phyloP scores from a whole-genome alignment of 2,888 invertebrate species.

The Papilio gigon region DNA sequence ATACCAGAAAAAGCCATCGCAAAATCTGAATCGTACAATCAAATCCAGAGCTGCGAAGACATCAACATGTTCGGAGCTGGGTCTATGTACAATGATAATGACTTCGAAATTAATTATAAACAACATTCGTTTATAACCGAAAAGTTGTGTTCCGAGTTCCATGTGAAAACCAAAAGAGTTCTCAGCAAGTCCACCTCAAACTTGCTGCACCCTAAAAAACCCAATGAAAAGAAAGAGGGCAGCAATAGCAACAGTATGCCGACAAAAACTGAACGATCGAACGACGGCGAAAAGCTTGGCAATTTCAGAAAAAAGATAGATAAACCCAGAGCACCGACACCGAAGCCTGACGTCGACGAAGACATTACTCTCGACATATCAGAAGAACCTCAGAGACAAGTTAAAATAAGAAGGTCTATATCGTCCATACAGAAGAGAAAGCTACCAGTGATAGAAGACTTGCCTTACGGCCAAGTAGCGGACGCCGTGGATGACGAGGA shows the following conservation, averaged over 20 bases:
- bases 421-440: constrained; percentile 81
- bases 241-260: constrained; percentile 80
- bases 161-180: constrained; percentile 86
- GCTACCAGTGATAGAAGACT: constrained; percentile 83
- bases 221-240: constrained; percentile 76
- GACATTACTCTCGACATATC: constrained; percentile 71
- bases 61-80: constrained; percentile 81
- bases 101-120: constrained; percentile 79
- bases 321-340: constrained; percentile 77
- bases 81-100: constrained; percentile 82
- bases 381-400: constrained; percentile 71
- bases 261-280: constrained; percentile 72
- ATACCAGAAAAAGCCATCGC: constrained; percentile 79
- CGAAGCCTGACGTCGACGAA: constrained; percentile 73
- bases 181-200: constrained; percentile 85
- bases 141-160: constrained; percentile 86
- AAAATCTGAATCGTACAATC: constrained; percentile 78
- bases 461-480: constrained; percentile 87
- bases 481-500: constrained; percentile 82
- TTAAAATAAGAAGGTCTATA: constrained; percentile 80
- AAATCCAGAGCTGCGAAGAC: constrained; percentile 80
- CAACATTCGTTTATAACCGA: constrained; percentile 86
- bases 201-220: constrained; percentile 82
- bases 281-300: constrained; percentile 66
- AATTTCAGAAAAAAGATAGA: constrained; percentile 79